These are phyloP conservation scores for Smittia sp. DNA, from an alignment of 2,888 invertebrate species.

Conservation along the genomic window DNA sequence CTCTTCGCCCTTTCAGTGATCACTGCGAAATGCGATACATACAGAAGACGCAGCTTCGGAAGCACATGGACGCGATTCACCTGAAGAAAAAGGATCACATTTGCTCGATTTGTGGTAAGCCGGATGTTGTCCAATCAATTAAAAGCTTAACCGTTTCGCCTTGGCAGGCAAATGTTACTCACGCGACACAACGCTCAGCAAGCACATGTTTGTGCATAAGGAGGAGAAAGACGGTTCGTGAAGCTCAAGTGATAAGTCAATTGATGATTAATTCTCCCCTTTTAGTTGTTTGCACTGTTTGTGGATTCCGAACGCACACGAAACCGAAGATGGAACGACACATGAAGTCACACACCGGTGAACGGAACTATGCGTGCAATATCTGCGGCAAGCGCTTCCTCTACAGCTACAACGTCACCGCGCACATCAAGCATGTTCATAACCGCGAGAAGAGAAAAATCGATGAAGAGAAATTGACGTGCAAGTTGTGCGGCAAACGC, in stretches of 20 bases:
- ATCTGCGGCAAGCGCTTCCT: conserved; percentile 28
- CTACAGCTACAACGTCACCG: conserved; percentile 36
- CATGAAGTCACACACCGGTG: conserved; percentile 26
- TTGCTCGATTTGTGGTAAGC: conserved; percentile 24
- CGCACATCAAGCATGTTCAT: conserved; percentile 31
- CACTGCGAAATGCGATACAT: conserved; percentile 32
- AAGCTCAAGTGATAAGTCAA: too few relatives aligned
- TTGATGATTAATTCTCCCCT: too few relatives aligned
- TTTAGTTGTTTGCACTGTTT: conserved; percentile 14
- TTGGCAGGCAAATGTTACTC: conserved; percentile 34
- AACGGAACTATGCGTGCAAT: conserved; percentile 11
- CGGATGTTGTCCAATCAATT: background rate
- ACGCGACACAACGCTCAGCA: conserved; percentile 25
- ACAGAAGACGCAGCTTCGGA: conserved; percentile 24
- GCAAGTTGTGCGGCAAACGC: conserved; percentile 28
- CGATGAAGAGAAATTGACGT: conserved; percentile 22
- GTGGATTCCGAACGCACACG: conserved; percentile 26
- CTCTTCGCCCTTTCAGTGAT: background rate
- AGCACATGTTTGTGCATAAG: conserved; percentile 36
- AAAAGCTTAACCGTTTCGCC: background rate
- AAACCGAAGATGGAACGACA: conserved; percentile 33
- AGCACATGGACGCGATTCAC: conserved; percentile 38
- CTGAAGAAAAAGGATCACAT: conserved; percentile 19
- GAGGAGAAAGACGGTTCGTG: conserved; percentile 5
- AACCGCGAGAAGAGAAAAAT: conserved; percentile 6